A percentile compares a stretch with the other conserved stretches of the same genome.
These are phyloP conservation scores for Oncopeltus fasciatus DNA, from an alignment of 1,140 invertebrate genomes.

Conservation along the genomic window DNA sequence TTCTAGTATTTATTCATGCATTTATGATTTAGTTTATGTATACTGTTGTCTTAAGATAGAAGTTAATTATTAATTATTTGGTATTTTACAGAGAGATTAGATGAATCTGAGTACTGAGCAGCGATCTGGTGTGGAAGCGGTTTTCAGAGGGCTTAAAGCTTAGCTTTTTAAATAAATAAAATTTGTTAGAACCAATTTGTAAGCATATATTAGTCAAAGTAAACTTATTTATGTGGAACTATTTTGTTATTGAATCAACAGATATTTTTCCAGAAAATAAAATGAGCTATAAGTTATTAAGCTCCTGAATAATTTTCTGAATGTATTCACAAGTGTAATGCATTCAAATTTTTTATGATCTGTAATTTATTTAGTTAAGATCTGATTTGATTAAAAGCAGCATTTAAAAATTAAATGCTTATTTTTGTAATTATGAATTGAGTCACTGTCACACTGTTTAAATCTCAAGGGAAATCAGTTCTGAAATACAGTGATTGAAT, in stretches of 20 bases:
- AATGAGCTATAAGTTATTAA: not conserved
- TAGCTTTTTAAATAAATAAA: not conserved
- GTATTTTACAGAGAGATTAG: slow-evolving; percentile 16
- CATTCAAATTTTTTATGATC: too few relatives aligned
- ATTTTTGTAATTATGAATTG: too few relatives aligned
- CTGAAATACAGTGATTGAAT: too few relatives aligned
- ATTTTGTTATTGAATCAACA: not conserved
- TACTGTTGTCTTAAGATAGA: not conserved
- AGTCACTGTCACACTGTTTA: too few relatives aligned
- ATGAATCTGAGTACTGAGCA: slow-evolving; percentile 19
- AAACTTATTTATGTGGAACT: not conserved
- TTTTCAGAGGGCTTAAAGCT: not conserved
- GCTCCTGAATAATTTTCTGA: too few relatives aligned
- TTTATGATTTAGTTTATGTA: not conserved
- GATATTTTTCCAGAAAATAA: not conserved
- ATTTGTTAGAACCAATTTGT: not conserved
- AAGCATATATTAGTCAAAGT: not conserved
- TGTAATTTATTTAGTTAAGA: too few relatives aligned
- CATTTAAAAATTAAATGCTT: too few relatives aligned
- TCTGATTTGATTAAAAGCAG: too few relatives aligned
- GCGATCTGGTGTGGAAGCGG: not conserved
- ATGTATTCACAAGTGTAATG: too few relatives aligned
- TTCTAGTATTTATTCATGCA: not conserved
- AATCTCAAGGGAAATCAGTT: too few relatives aligned
- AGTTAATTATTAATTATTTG: not conserved